Evolutionary conservation across 2,888 invertebrate genomes (phyloP), one percentile per base, ranked within the genome.

Genomic region (Deilephila elpenor): DNA sequence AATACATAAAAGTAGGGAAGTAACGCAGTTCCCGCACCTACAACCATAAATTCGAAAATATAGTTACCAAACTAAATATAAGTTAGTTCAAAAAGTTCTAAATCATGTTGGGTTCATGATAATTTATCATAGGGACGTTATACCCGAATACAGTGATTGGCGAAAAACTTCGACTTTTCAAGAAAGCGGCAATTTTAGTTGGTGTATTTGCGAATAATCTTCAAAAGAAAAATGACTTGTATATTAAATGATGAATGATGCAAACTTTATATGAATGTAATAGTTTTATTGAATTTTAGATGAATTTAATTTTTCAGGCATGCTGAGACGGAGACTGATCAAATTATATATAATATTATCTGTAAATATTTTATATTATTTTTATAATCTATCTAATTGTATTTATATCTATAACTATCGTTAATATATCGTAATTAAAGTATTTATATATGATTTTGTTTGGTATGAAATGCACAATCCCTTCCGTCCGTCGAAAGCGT

Each of bases 101-200:
- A 74, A 76, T 75, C 74, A 78, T 78, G 73, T 80, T 80, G 78
- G 79, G 76, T 79, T 78, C 79, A 83, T 83, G 85, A 88, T 89
- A 88, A 92, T 93, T 92, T 89, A 93, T 91, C 89, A 89, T 87
- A 82, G 77, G 76, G 80, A 82, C 83, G 83, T 79, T 82, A 81
- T 82, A 74, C 78, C 76, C 74, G 80, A 74, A 81, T 79, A 79
- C 80, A 84, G 85, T 92, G 92, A 93, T 90, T 91, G 85, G 89
- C 84, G 83, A 84, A 89, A 93, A 93, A 92, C 88, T 92, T 88
- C 74, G 78, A 86, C 83, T 86, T 83, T 82, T 80, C 79, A 83
- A 83, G 82, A 83, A 87, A 89, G 83, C 87, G 82, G 78, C 83
- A 53, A 73, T 73, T 73, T 73, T 84, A 83, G 88, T 81, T 76